Conservation (phyloP, 2,888 invertebrate genomes). For the Strigamia crassipes region DNA sequence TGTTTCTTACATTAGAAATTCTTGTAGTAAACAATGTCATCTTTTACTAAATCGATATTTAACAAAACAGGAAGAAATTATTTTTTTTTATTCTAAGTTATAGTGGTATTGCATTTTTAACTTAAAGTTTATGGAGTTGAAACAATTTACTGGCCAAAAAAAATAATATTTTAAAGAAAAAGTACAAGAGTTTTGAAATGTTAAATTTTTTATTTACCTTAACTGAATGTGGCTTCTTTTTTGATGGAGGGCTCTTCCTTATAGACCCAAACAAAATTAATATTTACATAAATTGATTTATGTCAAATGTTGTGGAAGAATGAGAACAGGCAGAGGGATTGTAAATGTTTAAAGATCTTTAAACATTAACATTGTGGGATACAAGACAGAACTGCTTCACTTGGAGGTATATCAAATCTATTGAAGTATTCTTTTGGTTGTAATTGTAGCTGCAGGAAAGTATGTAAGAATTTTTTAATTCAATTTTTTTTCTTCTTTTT, state of each 20-base stretch:
- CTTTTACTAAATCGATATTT: background rate
- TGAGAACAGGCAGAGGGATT: background rate
- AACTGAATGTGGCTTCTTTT: background rate
- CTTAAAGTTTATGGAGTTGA: background rate
- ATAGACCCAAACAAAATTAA: background rate
- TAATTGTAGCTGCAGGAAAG: too few relatives aligned
- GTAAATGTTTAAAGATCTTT: background rate
- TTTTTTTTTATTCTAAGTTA: background rate
- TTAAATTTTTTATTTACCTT: background rate
- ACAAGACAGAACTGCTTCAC: background rate
- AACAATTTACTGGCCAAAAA: background rate
- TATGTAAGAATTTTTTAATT: background rate
- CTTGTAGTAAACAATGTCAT: background rate
- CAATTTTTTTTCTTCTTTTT: background rate
- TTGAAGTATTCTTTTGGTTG: too few relatives aligned
- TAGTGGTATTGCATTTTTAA: background rate
- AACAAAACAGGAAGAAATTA: background rate
- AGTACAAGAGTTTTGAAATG: background rate
- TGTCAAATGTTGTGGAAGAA: background rate
- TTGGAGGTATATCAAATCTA: too few relatives aligned
- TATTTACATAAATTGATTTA: background rate
- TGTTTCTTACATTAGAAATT: background rate
- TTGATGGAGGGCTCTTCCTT: background rate
- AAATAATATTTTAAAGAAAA: too few relatives aligned
- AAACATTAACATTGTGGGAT: background rate